Conservation (phyloP, 2,888 invertebrate species). For the Drosophila infuscata region DNA sequence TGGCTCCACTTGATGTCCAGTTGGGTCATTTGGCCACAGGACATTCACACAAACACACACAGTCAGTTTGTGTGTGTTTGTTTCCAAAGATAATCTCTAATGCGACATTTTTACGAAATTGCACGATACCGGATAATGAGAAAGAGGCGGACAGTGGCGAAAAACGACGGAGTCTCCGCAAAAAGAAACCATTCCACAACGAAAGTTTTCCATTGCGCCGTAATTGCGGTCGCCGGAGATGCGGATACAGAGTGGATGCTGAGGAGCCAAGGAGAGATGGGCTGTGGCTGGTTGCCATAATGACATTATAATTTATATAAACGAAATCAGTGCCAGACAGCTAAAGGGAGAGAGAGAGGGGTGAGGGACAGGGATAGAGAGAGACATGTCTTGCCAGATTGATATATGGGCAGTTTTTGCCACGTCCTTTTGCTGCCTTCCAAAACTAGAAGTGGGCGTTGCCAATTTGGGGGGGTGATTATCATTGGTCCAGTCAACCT, state of each 20-base stretch:
- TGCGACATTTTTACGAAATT: constrained; percentile 83
- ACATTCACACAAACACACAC: constrained; percentile 4
- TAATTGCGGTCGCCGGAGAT: constrained; percentile 64
- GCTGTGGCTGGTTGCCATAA: constrained; percentile 74
- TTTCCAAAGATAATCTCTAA: constrained; percentile 83
- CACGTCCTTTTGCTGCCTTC: constrained; percentile 35
- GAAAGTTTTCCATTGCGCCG: constrained; percentile 60
- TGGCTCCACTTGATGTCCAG: constrained; percentile 68
- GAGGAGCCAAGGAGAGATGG: constrained; percentile 10
- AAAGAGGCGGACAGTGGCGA: constrained; percentile 59
- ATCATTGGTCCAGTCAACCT: constrained; percentile 54
- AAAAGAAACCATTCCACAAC: constrained; percentile 23
- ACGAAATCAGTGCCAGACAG: constrained; percentile 74
- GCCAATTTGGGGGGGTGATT: constrained; percentile 44
- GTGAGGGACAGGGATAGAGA: constrained; percentile 23
- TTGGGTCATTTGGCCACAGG: constrained; percentile 50
- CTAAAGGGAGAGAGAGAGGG: constrained; percentile 11
- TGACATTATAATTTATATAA: constrained; percentile 84
- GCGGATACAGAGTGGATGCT: constrained; percentile 13
- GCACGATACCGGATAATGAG: constrained; percentile 80
- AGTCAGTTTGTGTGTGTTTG: constrained; percentile 51
- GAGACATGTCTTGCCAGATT: constrained; percentile 58
- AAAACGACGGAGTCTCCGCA: background rate
- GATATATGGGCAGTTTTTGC: constrained; percentile 71
- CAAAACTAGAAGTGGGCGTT: constrained; percentile 52